phyloP scores from a whole-genome alignment of 2,888 invertebrate species.

The Biston betularia region DNA sequence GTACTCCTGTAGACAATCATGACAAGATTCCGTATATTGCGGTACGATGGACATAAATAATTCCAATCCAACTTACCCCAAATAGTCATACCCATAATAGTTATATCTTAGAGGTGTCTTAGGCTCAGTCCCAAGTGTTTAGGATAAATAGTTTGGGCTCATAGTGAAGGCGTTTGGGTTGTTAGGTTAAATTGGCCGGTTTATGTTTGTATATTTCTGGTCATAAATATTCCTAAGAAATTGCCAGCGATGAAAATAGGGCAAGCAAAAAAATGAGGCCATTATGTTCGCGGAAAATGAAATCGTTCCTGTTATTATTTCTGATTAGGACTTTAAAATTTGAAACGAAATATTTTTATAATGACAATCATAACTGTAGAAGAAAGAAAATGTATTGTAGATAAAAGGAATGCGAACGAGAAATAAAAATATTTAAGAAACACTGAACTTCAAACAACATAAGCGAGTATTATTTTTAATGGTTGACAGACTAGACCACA shows the following conservation, averaged over 20 bases:
- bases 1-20: constrained; percentile 19
- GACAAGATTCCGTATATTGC: constrained; percentile 20
- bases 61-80: constrained; percentile 34
- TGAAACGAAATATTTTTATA: neutral
- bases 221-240: constrained; percentile 33
- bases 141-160: constrained; percentile 40
- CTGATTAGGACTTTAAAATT: constrained; percentile 16
- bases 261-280: constrained; percentile 22
- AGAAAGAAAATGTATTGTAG: neutral
- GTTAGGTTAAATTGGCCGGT: constrained; percentile 38
- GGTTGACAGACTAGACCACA: too few species aligned
- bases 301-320: constrained; percentile 24
- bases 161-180: constrained; percentile 38
- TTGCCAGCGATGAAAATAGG: constrained; percentile 26
- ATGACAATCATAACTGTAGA: neutral
- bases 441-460: too few species aligned
- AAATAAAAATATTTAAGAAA: too few species aligned
- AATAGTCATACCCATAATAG: constrained; percentile 32
- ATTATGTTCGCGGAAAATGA: constrained; percentile 21
- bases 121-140: constrained; percentile 39
- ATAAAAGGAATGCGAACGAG: too few species aligned
- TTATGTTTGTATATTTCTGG: constrained; percentile 34
- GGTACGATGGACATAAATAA: constrained; percentile 32
- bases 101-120: constrained; percentile 36
- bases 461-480: too few species aligned